Percentiles rank a stretch among this genome's conserved stretches.
Evolutionary conservation across 1,140 invertebrate genomes (phyloP).

Genomic region (Laupala kohalensis): DNA sequence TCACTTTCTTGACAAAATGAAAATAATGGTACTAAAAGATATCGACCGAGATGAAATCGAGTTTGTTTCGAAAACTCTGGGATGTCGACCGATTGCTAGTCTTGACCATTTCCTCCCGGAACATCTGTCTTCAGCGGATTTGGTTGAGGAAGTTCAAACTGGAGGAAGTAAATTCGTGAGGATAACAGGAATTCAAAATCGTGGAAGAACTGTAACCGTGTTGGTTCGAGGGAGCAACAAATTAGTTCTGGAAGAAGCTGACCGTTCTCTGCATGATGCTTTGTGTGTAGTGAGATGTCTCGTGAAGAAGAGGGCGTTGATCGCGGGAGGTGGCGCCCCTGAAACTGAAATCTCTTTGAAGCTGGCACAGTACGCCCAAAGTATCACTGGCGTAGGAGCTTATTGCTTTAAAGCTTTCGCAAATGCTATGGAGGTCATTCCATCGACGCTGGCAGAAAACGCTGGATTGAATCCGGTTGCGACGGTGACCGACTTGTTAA

Average conservation of each 20-base stretch:
- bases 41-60: slow-evolving; percentile 96
- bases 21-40: slow-evolving; percentile 97
- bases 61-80: slow-evolving; percentile 80
- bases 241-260: slow-evolving; percentile 88
- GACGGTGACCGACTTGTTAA: slow-evolving; percentile 93
- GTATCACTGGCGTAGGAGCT: slow-evolving; percentile 79
- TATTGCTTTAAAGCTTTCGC: slow-evolving; percentile 92
- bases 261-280: slow-evolving; percentile 93
- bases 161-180: slow-evolving; percentile 89
- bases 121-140: slow-evolving; percentile 78
- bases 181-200: slow-evolving; percentile 79
- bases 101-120: slow-evolving; percentile 94
- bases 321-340: slow-evolving; percentile 93
- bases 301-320: slow-evolving; percentile 80
- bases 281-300: slow-evolving; percentile 95
- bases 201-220: slow-evolving; percentile 84
- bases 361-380: slow-evolving; percentile 69
- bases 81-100: slow-evolving; percentile 93
- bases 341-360: slow-evolving; percentile 87
- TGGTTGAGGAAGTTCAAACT: slow-evolving; percentile 87
- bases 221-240: slow-evolving; percentile 93
- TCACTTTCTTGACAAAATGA: slow-evolving; percentile 98
- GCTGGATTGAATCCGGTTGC: slow-evolving; percentile 95
- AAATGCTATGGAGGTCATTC: slow-evolving; percentile 92
- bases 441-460: slow-evolving; percentile 97